These are phyloP conservation scores for Leucania comma DNA, from an alignment of 2,888 invertebrate species.

Conservation along the genomic window DNA sequence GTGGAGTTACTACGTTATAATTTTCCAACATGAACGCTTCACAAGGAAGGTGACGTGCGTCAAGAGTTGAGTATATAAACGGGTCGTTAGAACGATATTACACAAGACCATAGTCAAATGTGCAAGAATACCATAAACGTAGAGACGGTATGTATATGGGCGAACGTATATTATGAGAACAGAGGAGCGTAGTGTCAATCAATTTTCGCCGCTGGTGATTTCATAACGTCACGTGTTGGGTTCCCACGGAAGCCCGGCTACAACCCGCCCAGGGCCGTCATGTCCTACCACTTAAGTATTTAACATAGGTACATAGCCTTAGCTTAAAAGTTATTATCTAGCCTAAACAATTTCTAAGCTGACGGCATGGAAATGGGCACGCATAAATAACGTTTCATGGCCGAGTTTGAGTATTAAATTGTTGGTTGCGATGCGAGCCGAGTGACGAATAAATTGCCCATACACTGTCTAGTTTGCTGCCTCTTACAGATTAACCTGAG, in stretches of 20 bases:
- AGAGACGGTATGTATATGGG: constrained; percentile 54
- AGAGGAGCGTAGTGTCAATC: constrained; percentile 81
- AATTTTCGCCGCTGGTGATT: constrained; percentile 88
- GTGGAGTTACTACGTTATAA: constrained; percentile 45
- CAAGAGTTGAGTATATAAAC: constrained; percentile 24
- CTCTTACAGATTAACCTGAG: constrained; percentile 64
- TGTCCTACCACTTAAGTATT: constrained; percentile 89
- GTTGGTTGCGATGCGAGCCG: constrained; percentile 74
- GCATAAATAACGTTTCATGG: constrained; percentile 85
- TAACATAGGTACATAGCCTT: constrained; percentile 88
- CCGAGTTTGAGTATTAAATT: constrained; percentile 82
- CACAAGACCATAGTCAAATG: constrained; percentile 51
- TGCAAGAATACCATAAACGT: constrained; percentile 52
- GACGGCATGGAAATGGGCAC: constrained; percentile 87
- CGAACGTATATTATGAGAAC: constrained; percentile 68
- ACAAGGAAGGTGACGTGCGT: constrained; percentile 22
- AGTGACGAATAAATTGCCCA: constrained; percentile 76
- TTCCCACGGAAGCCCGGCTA: constrained; percentile 89
- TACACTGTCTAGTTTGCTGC: constrained; percentile 71
- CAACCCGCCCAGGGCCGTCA: constrained; percentile 88
- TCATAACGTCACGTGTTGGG: constrained; percentile 87
- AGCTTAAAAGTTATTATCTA: constrained; percentile 89
- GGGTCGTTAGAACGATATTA: constrained; percentile 46
- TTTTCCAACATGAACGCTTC: constrained; percentile 37
- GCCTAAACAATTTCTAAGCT: constrained; percentile 87